Conservation (phyloP, 1,140 invertebrate species). For the Thaumetopoea pityocampa region DNA sequence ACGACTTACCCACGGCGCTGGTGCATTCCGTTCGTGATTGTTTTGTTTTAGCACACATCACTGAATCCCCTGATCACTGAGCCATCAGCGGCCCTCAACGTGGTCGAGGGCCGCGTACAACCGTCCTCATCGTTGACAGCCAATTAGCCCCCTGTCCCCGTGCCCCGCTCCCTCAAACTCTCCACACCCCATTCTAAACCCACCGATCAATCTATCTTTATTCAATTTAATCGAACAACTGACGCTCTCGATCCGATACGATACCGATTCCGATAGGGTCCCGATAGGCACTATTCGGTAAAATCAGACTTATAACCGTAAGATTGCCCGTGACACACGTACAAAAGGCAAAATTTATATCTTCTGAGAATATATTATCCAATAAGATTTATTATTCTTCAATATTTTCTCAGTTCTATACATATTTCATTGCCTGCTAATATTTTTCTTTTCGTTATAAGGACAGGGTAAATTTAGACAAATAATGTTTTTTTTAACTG, state of each 20-base stretch:
- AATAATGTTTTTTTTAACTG: too few relatives aligned
- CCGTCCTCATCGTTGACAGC: constrained; percentile 67
- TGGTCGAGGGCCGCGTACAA: constrained; percentile 24
- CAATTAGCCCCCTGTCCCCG: constrained; percentile 58
- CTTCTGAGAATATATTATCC: constrained; percentile 44
- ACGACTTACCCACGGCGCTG: too few relatives aligned
- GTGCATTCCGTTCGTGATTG: too few relatives aligned
- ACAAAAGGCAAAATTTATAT: constrained; percentile 42
- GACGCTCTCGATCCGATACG: constrained; percentile 41
- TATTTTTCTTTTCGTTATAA: too few relatives aligned
- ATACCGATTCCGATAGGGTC: constrained; percentile 25
- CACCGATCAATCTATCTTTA: constrained; percentile 65
- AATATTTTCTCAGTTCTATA: constrained; percentile 10
- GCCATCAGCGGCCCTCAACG: constrained; percentile 27
- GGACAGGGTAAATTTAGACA: too few relatives aligned
- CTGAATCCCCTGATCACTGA: constrained; percentile 23
- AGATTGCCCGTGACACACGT: constrained; percentile 36
- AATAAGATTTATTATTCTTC: constrained; percentile 31
- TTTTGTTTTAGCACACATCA: constrained; percentile 33
- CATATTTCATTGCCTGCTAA: too few relatives aligned
- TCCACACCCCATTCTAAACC: constrained; percentile 37
- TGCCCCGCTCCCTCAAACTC: constrained; percentile 25
- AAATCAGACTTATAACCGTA: constrained; percentile 12
- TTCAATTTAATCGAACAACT: constrained; percentile 56
- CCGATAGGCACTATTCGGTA: constrained; percentile 8